phyloP scores from a whole-genome alignment of 2,888 invertebrate species.

The Acholoe squamosa region DNA sequence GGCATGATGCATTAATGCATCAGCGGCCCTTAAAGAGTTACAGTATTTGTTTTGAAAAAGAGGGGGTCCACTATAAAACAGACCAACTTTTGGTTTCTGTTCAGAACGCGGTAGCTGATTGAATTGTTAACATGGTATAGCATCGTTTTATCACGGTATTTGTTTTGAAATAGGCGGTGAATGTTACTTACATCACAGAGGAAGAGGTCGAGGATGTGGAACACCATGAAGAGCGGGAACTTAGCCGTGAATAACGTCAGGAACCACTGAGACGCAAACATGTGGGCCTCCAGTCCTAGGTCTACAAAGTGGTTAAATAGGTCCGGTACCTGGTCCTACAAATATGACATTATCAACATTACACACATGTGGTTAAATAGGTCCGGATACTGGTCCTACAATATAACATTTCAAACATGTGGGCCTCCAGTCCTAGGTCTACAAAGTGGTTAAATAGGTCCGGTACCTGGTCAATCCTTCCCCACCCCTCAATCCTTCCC shows the following conservation, averaged over 20 bases:
- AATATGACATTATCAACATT: too few relatives aligned
- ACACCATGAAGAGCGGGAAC: constrained; percentile 98
- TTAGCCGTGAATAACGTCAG: constrained; percentile 99
- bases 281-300: constrained; percentile 96
- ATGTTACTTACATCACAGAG: constrained; percentile 85
- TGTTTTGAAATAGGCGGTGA: background rate
- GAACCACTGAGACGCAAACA: constrained; percentile 99
- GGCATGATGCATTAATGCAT: too few relatives aligned
- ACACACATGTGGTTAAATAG: too few relatives aligned
- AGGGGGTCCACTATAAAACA: too few relatives aligned
- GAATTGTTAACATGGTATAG: too few relatives aligned
- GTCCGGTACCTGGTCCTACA: constrained; percentile 84
- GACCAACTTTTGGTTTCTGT: too few relatives aligned
- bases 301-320: constrained; percentile 85
- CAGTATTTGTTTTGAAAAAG: too few relatives aligned
- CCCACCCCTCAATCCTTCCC: too few relatives aligned
- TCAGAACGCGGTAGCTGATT: too few relatives aligned
- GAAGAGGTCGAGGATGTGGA: constrained; percentile 98
- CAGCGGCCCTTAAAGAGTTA: too few relatives aligned
- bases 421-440: constrained; percentile 94
- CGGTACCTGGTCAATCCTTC: constrained; percentile 84
- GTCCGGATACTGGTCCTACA: too few relatives aligned
- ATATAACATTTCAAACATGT: too few relatives aligned
- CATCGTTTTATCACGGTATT: background rate
- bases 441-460: constrained; percentile 85